Conservation (phyloP, 2,113 vertebrate genomes). For the Ariopsis seemanni region DNA sequence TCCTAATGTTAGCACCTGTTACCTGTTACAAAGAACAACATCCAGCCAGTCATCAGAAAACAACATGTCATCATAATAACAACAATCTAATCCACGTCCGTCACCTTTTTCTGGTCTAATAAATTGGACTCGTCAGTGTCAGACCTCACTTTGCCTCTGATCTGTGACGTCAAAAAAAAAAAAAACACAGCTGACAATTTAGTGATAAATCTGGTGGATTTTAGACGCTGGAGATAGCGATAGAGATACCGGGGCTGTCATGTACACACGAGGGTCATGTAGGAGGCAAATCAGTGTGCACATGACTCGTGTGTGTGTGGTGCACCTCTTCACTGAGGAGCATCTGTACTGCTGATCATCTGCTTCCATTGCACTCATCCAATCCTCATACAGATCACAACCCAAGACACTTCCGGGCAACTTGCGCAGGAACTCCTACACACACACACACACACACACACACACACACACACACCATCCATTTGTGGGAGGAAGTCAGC, state of each 20-base stretch:
- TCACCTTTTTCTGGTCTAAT: too few species aligned
- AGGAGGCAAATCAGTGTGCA: not conserved
- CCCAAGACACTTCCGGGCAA: conserved; percentile 79
- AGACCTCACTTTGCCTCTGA: too few species aligned
- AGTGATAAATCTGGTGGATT: not conserved
- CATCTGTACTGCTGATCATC: conserved; percentile 66
- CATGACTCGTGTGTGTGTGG: not conserved
- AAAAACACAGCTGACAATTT: too few species aligned
- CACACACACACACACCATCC: not conserved
- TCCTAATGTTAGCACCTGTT: too few species aligned
- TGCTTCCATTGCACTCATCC: conserved; percentile 77
- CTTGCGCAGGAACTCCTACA: conserved; percentile 80
- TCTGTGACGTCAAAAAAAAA: too few species aligned
- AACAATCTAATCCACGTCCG: too few species aligned
- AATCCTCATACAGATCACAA: conserved; percentile 75
- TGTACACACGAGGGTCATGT: too few species aligned
- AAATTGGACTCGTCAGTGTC: too few species aligned
- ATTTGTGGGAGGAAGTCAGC: not conserved
- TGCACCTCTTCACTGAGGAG: conserved; percentile 66
- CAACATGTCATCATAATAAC: too few species aligned
- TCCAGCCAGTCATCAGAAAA: too few species aligned
- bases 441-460: conserved; percentile 19
- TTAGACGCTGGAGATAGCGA: not conserved
- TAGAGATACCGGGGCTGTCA: too few species aligned
- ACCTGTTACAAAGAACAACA: too few species aligned